Base-by-base conservation (phyloP, 2,113 vertebrate genomes). In the Oryzias melastigma region DNA sequence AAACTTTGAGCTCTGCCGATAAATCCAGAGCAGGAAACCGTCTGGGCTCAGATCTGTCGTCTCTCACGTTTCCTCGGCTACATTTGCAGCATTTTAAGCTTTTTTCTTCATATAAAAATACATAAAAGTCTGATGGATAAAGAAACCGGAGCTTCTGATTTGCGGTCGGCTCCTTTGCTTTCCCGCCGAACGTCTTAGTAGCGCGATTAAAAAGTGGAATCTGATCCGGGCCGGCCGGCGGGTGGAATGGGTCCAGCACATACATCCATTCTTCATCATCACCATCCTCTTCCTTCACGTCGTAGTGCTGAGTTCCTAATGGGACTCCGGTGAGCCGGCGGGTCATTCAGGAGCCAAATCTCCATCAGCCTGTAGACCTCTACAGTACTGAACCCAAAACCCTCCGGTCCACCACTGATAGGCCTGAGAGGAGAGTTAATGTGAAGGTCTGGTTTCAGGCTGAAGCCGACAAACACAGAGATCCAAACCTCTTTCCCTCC, bases 221-320 rank as follows among this genome's bases (percentile, higher is more conserved):
- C 53, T n/a, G 72, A 88, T 85, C 71, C 71, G 50, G 67, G 71
- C 35, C 68, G 69, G 68, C 46, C 55, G 1, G 67, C 78, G 85
- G 78, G 76, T 90, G 86, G 84, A 89, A 83, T 59, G 73, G 76
- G 85, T 89, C 82, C 77, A 73, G 76, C 57, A 62, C 80, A 88
- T 82, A 80, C 68, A 80, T 83, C 80, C 61, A 85, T 90, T 88
- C 82, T 83, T 88, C 88, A 89, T 89, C 77, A 80, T 85, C 87
- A 58, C 71, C 61, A 78, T 79, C 44, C 63, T 77, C 65, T 73
- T 72, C 77, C 81, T 81, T 52, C 73, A 52, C 54, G 72, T 79
- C 77, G 81, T 80, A 74, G 77, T 63, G 75, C 68, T 78, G 83
- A 83, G 70, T 46, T 63, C 40, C 68, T 77, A 75, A 83, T 74